Base-by-base conservation (phyloP, 2,888 invertebrate genomes). In the Malacosoma neustria region DNA sequence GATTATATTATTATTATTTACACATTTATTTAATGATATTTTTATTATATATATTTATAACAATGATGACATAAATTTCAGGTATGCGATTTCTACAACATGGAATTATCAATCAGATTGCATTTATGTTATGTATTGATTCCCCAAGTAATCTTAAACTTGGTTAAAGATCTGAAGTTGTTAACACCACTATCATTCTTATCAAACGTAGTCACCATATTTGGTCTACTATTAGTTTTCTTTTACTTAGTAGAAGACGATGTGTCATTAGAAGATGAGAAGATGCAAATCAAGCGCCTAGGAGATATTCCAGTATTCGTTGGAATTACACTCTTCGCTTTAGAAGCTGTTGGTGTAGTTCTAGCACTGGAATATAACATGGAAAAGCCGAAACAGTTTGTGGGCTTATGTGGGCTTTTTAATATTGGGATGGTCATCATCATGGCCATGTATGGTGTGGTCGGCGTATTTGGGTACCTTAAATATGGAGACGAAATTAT, bases 341-440 rank as follows among this genome's bases (percentile, higher is more conserved):
- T 97, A 52, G 97, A 92, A 71, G 92, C 92, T 6, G 91, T 92
- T 15, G 92, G 92, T 29, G 91, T 92, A 73, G 92, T 92, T 13
- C 87, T 97, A 67, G 96, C 98, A 0, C 71, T 98, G 48, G 96
- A 98, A 72, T 97, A 97, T 68, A 94, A 95, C 65, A 96, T 98
- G 96, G 92, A 92, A 58, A 85, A 90, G 0, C 96, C 97, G 0
- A 88, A 89, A 51, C 84, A 88, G 11, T 97, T 98, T 72, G 89
- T 90, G 0, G 92, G 92, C 0, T 61, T 84, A 2, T 90, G 84
- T 38, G 97, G 97, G 0, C 92, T 97, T 0, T 84, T 98, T 13
- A 96, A 95, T 60, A 82, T 90, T 46, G 86, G 91, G 7, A 96
- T 98, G 94, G 43, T 87, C 0, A 64, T 90, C 7, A 95, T 97